Conservation (phyloP, 2,113 vertebrate genomes). For the Coreoperca whiteheadi region DNA sequence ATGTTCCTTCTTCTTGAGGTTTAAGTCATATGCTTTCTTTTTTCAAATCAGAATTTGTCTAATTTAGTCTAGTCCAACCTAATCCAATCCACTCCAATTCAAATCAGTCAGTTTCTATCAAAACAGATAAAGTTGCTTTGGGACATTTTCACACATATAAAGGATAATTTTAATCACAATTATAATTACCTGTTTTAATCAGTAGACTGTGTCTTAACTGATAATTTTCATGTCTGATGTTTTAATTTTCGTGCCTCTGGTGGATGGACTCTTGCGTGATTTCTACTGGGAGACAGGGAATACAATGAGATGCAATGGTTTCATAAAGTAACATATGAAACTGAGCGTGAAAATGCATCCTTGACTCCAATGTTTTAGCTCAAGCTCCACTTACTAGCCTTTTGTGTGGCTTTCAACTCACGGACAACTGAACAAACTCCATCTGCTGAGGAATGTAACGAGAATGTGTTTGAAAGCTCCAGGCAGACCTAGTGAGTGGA, state of each 20-base stretch:
- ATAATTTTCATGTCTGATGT: constrained; percentile 10
- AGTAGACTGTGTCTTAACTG: background rate
- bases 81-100: background rate
- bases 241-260: no score
- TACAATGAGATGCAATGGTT: constrained; percentile 1
- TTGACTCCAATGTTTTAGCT: background rate
- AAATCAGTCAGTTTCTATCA: background rate
- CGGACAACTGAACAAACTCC: no score
- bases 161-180: background rate
- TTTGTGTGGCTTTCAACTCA: no score
- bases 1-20: background rate
- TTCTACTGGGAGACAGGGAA: background rate
- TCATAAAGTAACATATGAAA: background rate
- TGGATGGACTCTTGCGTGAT: background rate
- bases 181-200: background rate
- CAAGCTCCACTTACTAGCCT: no score
- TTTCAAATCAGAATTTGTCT: background rate
- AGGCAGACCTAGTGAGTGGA: no score
- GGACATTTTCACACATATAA: constrained; percentile 16
- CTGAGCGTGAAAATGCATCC: background rate
- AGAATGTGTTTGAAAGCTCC: no score
- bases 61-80: background rate
- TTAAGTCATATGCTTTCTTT: background rate
- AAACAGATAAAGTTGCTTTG: background rate
- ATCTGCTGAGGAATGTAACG: no score